Evolutionary conservation across 64 coral and sea anemone genomes (phyloP), one percentile per base, ranked within the genome.

Genomic region (Acropora tenuis): DNA sequence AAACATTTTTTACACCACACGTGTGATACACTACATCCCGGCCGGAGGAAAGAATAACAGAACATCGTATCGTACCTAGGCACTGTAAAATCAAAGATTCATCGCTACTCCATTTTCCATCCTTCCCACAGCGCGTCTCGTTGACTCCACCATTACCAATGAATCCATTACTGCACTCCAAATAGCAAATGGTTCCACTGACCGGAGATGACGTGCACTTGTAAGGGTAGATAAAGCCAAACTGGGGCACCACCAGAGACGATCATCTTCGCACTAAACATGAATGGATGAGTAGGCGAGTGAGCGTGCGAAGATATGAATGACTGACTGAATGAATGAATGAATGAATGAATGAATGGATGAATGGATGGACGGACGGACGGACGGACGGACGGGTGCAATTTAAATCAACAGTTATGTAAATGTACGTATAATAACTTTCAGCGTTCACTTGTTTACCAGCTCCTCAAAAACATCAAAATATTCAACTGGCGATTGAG

Each of bases 161-260:
- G 43, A 89, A 94, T 78, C 92, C 92, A 43, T 89, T 57, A 9
- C 66, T 69, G 83, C 92, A 94, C 15, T 82, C 92, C 75, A 94
- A 86, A 18, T 69, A 83, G 40, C 92, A 94, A 41, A 52, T 67
- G 42, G 92, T 94, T 63, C 87, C 87, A 47, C 87, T 86, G 65
- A 94, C 79, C 47, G 92, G 92, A 48, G 45, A 81, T n/a, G 41
- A 73, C 82, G 72, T 75, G 48, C 87, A 94, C 74, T 72, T 78
- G 6, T 74, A 73, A 18, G 92, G 92, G 50, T 94, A 94, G 19
- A 94, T 88, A 75, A 85, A 94, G 73, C 92, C 92, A 84, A 89
- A 77, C 80, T 16, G 55, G 3, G 92, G 92, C 7, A 59, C 53
- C 44, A 8, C 75, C 6, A 94, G 48, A 60, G 92, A 82, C 77